A percentile compares a stretch with the other conserved stretches of the same genome.
These are phyloP conservation scores for Carterocephalus palaemon DNA, from an alignment of 2,888 invertebrate genomes.

Conservation along the genomic window DNA sequence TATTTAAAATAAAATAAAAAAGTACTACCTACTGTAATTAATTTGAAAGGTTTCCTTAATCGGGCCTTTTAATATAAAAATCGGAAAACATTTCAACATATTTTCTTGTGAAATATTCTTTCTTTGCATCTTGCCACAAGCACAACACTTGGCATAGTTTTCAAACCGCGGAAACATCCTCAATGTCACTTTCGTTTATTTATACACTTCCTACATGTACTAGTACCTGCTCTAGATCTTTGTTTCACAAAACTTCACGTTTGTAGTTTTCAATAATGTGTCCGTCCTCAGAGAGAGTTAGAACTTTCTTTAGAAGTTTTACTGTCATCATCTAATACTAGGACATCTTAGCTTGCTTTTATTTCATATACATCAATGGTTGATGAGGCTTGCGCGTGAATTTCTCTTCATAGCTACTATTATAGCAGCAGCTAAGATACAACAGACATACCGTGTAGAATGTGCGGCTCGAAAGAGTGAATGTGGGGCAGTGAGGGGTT, in stretches of 20 bases:
- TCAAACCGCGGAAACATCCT: slow-evolving; percentile 54
- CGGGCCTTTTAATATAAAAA: too few species aligned
- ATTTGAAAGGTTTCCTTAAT: too few species aligned
- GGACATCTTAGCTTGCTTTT: slow-evolving; percentile 4
- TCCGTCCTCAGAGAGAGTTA: too few species aligned
- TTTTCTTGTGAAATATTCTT: slow-evolving; percentile 4
- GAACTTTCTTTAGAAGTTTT: slow-evolving; percentile 4
- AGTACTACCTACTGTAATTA: too few species aligned
- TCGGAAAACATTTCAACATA: background rate
- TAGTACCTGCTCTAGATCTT: slow-evolving; percentile 22
- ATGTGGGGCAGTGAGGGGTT: slow-evolving; percentile 75
- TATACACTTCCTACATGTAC: slow-evolving; percentile 43
- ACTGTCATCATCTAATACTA: slow-evolving; percentile 4
- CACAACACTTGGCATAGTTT: slow-evolving; percentile 46
- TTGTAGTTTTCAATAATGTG: slow-evolving; percentile 12
- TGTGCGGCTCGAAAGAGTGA: slow-evolving; percentile 69
- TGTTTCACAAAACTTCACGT: slow-evolving; percentile 20
- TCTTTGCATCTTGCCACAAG: slow-evolving; percentile 10
- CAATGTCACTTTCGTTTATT: slow-evolving; percentile 64
- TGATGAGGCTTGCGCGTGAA: slow-evolving; percentile 8
- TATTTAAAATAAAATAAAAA: too few species aligned
- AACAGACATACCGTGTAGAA: slow-evolving; percentile 42
- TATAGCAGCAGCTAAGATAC: slow-evolving; percentile 31
- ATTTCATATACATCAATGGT: slow-evolving; percentile 1
- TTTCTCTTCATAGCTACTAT: slow-evolving; percentile 25